These are phyloP conservation scores for Heteropelma amictum DNA, from an alignment of 2,888 invertebrate species.

Conservation along the genomic window DNA sequence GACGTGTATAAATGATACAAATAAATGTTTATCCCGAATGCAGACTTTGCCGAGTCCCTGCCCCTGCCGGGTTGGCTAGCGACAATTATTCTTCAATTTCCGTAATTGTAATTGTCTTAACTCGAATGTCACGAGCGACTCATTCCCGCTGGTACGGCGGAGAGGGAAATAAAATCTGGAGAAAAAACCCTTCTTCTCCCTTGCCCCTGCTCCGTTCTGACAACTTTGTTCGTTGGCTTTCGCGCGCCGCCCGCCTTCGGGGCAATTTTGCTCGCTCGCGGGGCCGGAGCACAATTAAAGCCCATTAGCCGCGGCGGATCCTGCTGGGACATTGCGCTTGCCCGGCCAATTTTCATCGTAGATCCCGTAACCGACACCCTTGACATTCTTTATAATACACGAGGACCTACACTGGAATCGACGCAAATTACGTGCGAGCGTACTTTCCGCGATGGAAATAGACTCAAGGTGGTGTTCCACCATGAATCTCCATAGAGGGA, in stretches of 20 bases:
- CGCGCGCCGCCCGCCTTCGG: conserved; percentile 26
- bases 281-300: conserved; percentile 69
- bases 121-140: conserved; percentile 70
- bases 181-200: neutral
- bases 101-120: conserved; percentile 72
- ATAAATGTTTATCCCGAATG: conserved; percentile 8
- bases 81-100: conserved; percentile 76
- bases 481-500: too few relatives aligned
- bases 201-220: conserved; percentile 22
- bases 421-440: neutral
- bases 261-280: conserved; percentile 61
- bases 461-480: neutral
- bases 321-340: conserved; percentile 63
- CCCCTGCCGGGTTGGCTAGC: conserved; percentile 52
- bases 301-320: conserved; percentile 70
- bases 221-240: conserved; percentile 26
- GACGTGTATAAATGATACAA: conserved; percentile 1
- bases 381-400: conserved; percentile 68
- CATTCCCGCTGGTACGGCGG: neutral
- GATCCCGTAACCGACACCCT: conserved; percentile 67
- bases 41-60: conserved; percentile 8
- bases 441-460: neutral
- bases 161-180: neutral
- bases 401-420: neutral
- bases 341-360: conserved; percentile 60